Evolutionary conservation across 2,888 invertebrate species (phyloP).

Genomic region (Noctua fimbriata): DNA sequence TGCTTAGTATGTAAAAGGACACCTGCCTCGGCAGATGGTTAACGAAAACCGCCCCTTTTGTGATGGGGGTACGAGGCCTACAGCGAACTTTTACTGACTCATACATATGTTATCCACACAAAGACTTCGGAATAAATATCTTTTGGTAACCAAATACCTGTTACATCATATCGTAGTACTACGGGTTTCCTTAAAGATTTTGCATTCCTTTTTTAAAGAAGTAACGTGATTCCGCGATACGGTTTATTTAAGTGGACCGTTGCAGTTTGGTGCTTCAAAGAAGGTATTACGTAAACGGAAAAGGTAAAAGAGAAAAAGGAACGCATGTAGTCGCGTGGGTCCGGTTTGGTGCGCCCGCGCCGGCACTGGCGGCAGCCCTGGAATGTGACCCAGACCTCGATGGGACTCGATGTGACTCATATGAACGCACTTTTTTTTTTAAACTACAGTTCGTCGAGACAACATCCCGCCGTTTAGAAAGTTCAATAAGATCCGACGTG

Average conservation of each 20-base stretch:
- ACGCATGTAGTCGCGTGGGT: conserved; percentile 70
- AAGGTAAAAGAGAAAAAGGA: conserved; percentile 69
- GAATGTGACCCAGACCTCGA: conserved; percentile 89
- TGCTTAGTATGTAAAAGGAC: conserved; percentile 87
- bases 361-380: conserved; percentile 72
- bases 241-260: conserved; percentile 33
- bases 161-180: conserved; percentile 51
- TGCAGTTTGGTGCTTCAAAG: conserved; percentile 55
- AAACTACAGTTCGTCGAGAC: conserved; percentile 70
- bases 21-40: conserved; percentile 88
- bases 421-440: conserved; percentile 75
- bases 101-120: conserved; percentile 35
- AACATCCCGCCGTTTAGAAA: conserved; percentile 82
- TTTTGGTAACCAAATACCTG: conserved; percentile 35
- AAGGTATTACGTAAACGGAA: conserved; percentile 76
- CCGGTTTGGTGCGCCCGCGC: conserved; percentile 78
- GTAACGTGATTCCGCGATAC: conserved; percentile 19
- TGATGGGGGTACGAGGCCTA: conserved; percentile 72
- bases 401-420: conserved; percentile 86
- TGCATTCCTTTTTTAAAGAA: conserved; percentile 30
- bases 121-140: conserved; percentile 39
- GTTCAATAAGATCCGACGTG: conserved; percentile 77
- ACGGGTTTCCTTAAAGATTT: conserved; percentile 25
- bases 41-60: conserved; percentile 76
- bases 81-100: conserved; percentile 46